A percentile compares a stretch with the other conserved stretches of the same genome.
Evolutionary conservation across 2,888 invertebrate species (phyloP).

Genomic region (Dynastes grantii): DNA sequence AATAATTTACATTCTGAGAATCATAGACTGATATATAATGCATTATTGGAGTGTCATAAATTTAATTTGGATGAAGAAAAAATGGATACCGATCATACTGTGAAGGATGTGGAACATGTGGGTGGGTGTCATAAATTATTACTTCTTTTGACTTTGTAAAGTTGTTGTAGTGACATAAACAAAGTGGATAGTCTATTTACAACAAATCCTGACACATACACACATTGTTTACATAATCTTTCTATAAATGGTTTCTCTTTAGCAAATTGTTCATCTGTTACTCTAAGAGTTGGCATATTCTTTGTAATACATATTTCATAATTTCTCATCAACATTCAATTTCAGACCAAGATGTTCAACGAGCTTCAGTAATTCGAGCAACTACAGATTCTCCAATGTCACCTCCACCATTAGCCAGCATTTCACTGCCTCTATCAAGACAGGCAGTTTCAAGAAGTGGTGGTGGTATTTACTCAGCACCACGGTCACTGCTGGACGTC

Average conservation of each 20-base stretch:
- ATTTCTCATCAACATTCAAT: not conserved
- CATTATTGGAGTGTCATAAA: constrained; percentile 84
- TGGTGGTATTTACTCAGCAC: constrained; percentile 65
- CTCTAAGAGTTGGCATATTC: too few relatives aligned
- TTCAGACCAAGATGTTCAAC: constrained; percentile 57
- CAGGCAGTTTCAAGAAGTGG: constrained; percentile 59
- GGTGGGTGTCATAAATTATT: constrained; percentile 65
- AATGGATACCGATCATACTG: constrained; percentile 76
- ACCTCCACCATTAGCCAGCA: constrained; percentile 76
- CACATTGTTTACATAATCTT: too few relatives aligned
- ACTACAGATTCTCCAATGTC: constrained; percentile 91
- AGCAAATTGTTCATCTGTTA: too few relatives aligned
- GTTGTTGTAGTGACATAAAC: too few relatives aligned
- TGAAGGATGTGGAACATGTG: constrained; percentile 73
- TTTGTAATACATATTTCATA: too few relatives aligned
- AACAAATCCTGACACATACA: too few relatives aligned
- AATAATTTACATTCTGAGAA: constrained; percentile 84
- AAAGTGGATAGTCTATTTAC: too few relatives aligned
- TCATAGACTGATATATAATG: constrained; percentile 85
- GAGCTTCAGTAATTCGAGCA: constrained; percentile 78
- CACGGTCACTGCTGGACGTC: constrained; percentile 77
- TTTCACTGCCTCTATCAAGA: constrained; percentile 61
- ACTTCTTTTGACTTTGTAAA: too few relatives aligned
- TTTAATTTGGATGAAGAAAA: constrained; percentile 76
- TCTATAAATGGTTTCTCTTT: too few relatives aligned